A percentile compares a stretch with the other conserved stretches of the same genome.
Evolutionary conservation across 2,888 invertebrate genomes (phyloP).

Genomic region (Cosmia trapezina): DNA sequence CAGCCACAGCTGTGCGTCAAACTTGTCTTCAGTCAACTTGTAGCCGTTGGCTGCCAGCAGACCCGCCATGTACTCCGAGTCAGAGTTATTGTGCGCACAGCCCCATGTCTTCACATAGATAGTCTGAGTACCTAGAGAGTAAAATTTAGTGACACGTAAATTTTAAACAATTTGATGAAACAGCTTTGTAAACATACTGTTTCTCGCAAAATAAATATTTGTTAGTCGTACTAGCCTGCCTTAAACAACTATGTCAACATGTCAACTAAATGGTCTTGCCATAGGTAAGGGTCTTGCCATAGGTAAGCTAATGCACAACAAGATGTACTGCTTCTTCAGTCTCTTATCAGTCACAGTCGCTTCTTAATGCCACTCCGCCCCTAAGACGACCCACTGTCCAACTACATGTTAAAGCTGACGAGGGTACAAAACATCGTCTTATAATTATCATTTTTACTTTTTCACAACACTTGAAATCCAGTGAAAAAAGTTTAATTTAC

Average conservation of each 20-base stretch:
- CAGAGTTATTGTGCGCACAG: slow-evolving; percentile 99
- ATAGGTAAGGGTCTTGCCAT: background rate
- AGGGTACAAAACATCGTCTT: too few relatives aligned
- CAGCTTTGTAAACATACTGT: slow-evolving; percentile 16
- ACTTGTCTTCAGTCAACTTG: slow-evolving; percentile 94
- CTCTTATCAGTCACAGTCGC: background rate
- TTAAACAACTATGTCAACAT: background rate
- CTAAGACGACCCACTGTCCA: too few relatives aligned
- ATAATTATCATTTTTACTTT: too few relatives aligned
- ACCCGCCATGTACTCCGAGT: slow-evolving; percentile 99
- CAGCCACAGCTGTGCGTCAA: slow-evolving; percentile 97
- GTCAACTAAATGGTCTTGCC: background rate
- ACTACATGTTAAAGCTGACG: too few relatives aligned
- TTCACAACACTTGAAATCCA: background rate
- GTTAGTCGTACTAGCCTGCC: too few relatives aligned
- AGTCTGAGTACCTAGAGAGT: slow-evolving; percentile 92
- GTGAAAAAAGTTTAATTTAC: background rate
- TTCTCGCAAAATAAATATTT: background rate
- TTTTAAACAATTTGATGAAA: background rate
- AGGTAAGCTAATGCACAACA: background rate
- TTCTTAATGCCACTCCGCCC: background rate
- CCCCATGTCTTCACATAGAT: slow-evolving; percentile 99
- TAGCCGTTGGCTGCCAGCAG: slow-evolving; percentile 97
- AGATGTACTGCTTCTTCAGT: background rate
- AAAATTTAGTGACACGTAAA: background rate